Evolutionary conservation across 2,113 vertebrate genomes (phyloP).

Genomic region (Labeo catla): DNA sequence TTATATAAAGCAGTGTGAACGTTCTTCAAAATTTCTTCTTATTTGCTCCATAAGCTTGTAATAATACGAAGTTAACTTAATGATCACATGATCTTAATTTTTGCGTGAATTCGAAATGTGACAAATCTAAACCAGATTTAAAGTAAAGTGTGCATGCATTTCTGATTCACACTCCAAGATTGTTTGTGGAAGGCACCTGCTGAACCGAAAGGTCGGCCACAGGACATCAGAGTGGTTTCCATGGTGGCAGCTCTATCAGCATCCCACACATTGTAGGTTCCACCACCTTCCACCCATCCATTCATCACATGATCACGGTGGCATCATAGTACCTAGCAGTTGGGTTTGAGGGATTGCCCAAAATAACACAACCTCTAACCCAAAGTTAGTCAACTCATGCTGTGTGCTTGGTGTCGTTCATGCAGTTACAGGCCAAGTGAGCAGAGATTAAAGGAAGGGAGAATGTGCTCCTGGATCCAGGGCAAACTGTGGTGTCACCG

Average conservation of each 20-base stretch:
- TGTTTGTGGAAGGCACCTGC: constrained; percentile 62
- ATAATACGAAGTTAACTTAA: not conserved
- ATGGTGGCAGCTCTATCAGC: constrained; percentile 48
- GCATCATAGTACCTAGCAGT: not conserved
- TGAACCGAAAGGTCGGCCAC: constrained; percentile 64
- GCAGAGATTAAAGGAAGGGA: not conserved
- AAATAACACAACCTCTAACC: constrained; percentile 2
- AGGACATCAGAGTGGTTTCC: constrained; percentile 58
- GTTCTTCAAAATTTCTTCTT: not conserved
- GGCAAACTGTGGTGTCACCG: constrained; percentile 70
- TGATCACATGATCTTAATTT: not conserved
- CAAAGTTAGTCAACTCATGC: constrained; percentile 23
- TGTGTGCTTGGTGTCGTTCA: constrained; percentile 5
- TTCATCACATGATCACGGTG: constrained; percentile 31
- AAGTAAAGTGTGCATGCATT: not conserved
- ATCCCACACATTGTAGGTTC: constrained; percentile 60
- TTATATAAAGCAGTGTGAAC: not conserved
- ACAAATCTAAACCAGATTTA: not conserved
- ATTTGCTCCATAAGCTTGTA: not conserved
- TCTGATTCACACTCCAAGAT: not conserved
- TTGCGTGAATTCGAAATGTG: not conserved
- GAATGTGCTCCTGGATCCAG: constrained; percentile 48
- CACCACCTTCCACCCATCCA: not conserved
- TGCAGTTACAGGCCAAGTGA: constrained; percentile 7
- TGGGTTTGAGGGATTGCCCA: not conserved